Percentiles rank a stretch among this genome's conserved stretches.
phyloP scores from a whole-genome alignment of 2,113 vertebrate genomes.

The Salvelinus sp. region DNA sequence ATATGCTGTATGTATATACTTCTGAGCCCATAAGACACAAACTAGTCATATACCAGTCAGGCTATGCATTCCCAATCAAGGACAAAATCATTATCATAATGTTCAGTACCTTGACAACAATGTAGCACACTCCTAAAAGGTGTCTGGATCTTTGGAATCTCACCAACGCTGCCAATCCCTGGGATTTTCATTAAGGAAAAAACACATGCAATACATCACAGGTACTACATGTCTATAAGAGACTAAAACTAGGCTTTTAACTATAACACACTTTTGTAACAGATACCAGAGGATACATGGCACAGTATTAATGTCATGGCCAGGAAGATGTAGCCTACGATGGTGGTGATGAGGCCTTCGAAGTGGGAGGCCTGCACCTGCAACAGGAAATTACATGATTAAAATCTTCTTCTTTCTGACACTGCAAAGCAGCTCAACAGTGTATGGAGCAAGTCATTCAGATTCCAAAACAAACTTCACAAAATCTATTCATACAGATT shows the following conservation, averaged over 20 bases:
- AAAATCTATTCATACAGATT: too few relatives aligned
- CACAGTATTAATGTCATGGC: constrained; percentile 95
- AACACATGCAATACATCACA: background rate
- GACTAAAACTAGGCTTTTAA: too few relatives aligned
- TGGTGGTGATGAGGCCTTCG: constrained; percentile 96
- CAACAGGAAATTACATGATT: background rate
- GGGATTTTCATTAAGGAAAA: constrained; percentile 75
- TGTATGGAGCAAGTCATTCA: too few relatives aligned
- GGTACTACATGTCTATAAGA: too few relatives aligned
- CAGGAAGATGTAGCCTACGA: constrained; percentile 94
- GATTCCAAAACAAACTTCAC: too few relatives aligned
- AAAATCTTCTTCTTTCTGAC: background rate
- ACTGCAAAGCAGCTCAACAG: too few relatives aligned
- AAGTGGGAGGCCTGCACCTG: constrained; percentile 98
- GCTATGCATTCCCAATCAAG: too few relatives aligned
- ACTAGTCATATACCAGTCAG: too few relatives aligned
- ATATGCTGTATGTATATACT: too few relatives aligned
- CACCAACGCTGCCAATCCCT: constrained; percentile 96
- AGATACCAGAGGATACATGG: constrained; percentile 89
- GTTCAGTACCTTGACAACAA: constrained; percentile 94
- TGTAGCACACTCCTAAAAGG: constrained; percentile 96
- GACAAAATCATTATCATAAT: too few relatives aligned
- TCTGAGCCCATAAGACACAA: too few relatives aligned
- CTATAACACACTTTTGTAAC: background rate
- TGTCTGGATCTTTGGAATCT: constrained; percentile 94